Evolutionary conservation across 2,888 invertebrate species (phyloP), one percentile per base, ranked within the genome.

Genomic region (Leptinotarsa tumamoca): DNA sequence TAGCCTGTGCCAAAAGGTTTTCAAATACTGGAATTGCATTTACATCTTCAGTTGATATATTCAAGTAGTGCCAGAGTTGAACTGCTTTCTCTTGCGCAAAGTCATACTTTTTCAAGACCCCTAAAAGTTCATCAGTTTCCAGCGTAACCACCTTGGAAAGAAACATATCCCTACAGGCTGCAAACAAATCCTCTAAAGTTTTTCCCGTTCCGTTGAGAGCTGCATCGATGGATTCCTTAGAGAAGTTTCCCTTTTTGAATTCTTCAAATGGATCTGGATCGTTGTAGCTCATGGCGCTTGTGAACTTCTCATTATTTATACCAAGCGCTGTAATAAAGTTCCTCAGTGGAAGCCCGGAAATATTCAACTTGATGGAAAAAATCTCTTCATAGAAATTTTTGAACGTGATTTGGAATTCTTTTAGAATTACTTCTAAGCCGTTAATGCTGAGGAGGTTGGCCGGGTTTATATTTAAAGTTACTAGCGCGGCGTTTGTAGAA

Each of bases 161-260:
- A 23, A 74, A 51, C n/a, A 67, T 72, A 7, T 74, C 68, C n/a
- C 68, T 67, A 21, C 72, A 72, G 54, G 68, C 74, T 18, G 21
- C 50, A 21, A 74, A 77, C 14, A 77, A 49, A 18, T 77, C 74
- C 14, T 77, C 71, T 52, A n/a, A 21, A 1, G 72, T 74, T 58
- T 54, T 74, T 15, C 54, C 58, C 0, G 72, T 23, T n/a, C 23
- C 56, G 21, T 70, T 18, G 61, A 77, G 56, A 10, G 74, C 77
- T 15, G 14, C 67, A 14, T 70, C 54, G 0, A 77, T 14, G 15
- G 23, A 67, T 23, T 23, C 33, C 27, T 63, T 49, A 10, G 72
- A 63, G 23, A 77, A 74, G 52, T 74, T 77, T 15, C 74, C 77
- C 63, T 71, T 72, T 68, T 73, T 74, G 56, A 77, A 74, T 15